phyloP scores from a whole-genome alignment of 2,797 vertebrate genomes.

The Gobio occitaniae region DNA sequence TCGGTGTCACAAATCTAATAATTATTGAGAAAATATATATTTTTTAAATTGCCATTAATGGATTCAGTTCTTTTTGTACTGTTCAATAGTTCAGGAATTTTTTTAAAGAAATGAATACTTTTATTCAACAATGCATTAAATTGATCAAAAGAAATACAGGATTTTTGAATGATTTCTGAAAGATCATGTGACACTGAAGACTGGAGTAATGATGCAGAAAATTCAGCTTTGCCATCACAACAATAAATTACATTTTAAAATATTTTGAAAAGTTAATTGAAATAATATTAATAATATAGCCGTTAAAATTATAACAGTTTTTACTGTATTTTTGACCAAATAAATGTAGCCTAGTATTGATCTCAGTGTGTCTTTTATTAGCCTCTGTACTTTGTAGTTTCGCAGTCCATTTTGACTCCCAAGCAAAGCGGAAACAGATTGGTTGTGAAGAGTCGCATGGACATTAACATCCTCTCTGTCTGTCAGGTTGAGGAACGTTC shows the following conservation, averaged over 20 bases:
- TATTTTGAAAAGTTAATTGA: neutral
- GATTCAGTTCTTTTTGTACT: neutral
- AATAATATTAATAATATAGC: neutral
- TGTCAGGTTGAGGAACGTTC: conserved; percentile 88
- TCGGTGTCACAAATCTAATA: neutral
- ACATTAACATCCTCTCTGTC: conserved; percentile 20
- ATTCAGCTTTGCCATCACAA: too few relatives aligned
- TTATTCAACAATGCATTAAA: neutral
- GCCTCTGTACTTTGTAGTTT: neutral
- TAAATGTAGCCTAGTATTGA: neutral
- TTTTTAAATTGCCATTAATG: neutral
- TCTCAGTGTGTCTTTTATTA: neutral
- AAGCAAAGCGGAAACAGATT: conserved; percentile 16
- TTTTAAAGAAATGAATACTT: neutral
- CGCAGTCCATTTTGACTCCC: conserved; percentile 2
- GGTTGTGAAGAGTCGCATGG: neutral
- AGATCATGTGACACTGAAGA: neutral
- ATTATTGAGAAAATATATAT: neutral
- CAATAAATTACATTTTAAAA: neutral
- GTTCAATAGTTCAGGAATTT: too few relatives aligned
- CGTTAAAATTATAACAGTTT: neutral
- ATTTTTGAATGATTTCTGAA: neutral
- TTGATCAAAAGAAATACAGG: neutral
- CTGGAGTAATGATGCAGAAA: neutral
- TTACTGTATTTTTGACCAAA: neutral